Evolutionary conservation across 2,888 invertebrate genomes (phyloP).

Genomic region (Galerucella calmariensis): DNA sequence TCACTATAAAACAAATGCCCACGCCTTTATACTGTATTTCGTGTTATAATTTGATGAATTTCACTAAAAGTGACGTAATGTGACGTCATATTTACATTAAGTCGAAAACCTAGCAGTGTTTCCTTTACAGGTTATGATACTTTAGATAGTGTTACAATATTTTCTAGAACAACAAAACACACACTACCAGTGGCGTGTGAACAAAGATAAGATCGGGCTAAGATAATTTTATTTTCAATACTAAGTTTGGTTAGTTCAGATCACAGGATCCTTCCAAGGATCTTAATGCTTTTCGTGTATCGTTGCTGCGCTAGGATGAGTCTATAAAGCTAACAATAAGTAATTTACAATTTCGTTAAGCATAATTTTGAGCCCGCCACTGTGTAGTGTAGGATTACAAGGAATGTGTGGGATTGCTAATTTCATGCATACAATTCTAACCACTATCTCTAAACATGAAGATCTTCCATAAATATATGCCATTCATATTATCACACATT

Average conservation of each 20-base stretch:
- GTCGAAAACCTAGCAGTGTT: slow-evolving; percentile 7
- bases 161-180: slow-evolving; percentile 3
- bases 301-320: no score
- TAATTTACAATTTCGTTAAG: background rate
- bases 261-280: no score
- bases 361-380: slow-evolving; percentile 1
- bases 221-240: background rate
- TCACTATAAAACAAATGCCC: slow-evolving; percentile 2
- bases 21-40: background rate
- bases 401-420: background rate
- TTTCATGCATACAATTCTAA: background rate
- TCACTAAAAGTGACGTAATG: slow-evolving; percentile 4
- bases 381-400: slow-evolving; percentile 17
- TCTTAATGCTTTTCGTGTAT: no score
- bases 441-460: background rate
- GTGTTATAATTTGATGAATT: slow-evolving; percentile 7
- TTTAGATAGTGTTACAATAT: background rate
- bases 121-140: slow-evolving; percentile 26
- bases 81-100: slow-evolving; percentile 20
- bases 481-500: background rate
- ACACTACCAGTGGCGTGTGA: background rate
- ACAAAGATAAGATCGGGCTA: background rate
- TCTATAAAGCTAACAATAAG: no score
- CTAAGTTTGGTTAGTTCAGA: no score
- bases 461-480: background rate